Conservation (phyloP, 1,140 invertebrate genomes). For the Mercenaria mercenaria region DNA sequence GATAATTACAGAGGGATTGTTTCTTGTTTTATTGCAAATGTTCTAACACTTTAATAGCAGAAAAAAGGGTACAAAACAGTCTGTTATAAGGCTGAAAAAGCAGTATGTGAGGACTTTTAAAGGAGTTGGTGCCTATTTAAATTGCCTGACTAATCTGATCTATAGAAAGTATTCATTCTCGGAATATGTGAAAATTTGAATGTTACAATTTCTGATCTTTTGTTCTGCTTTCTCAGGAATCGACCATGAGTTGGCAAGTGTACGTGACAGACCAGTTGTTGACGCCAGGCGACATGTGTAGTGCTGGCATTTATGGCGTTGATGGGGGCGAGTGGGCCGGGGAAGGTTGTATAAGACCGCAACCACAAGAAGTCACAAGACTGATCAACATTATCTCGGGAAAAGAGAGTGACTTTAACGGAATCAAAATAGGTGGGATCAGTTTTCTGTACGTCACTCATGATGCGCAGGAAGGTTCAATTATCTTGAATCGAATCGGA, state of each 20-base stretch:
- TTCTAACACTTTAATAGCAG: no score
- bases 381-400: conserved; percentile 52
- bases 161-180: no score
- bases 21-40: no score
- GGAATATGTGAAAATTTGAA: no score
- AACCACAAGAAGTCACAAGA: conserved; percentile 41
- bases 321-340: conserved; percentile 52
- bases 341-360: conserved; percentile 20
- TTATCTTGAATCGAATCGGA: conserved; percentile 46
- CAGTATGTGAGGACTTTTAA: no score
- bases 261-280: conserved; percentile 59
- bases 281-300: conserved; percentile 45
- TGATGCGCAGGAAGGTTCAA: conserved; percentile 39
- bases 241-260: conserved; percentile 55
- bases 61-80: no score
- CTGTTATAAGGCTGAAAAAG: no score
- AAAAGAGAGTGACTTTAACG: conserved; percentile 59
- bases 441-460: conserved; percentile 58
- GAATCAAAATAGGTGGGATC: conserved; percentile 49
- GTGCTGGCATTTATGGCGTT: conserved; percentile 50
- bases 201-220: no score
- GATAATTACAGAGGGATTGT: no score
- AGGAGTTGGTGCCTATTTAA: no score
- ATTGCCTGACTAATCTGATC: no score
- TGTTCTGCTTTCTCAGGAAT: no score